Evolutionary conservation across 2,113 vertebrate species (phyloP).

Genomic region (Chaenogobius annularis): DNA sequence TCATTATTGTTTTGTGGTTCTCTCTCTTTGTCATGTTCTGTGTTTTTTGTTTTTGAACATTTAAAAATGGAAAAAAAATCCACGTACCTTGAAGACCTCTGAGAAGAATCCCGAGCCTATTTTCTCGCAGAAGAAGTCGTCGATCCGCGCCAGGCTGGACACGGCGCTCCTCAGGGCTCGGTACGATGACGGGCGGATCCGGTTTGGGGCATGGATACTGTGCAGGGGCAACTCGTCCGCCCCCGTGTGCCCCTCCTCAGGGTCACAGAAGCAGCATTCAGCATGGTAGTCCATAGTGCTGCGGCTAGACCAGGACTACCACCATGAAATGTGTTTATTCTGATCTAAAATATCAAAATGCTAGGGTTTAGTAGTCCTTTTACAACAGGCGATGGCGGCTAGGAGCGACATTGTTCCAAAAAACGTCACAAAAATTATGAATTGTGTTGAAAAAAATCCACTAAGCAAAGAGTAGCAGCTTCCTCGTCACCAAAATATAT

Average conservation of each 20-base stretch:
- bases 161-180: conserved; percentile 91
- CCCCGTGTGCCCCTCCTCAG: conserved; percentile 50
- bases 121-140: conserved; percentile 97
- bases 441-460: background rate
- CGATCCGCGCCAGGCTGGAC: conserved; percentile 90
- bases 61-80: too few species aligned
- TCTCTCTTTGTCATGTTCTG: background rate
- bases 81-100: conserved; percentile 91
- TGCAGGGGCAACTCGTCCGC: conserved; percentile 71
- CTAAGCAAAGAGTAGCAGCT: background rate
- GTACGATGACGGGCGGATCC: conserved; percentile 88
- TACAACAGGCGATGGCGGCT: background rate
- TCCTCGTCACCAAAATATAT: too few species aligned
- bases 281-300: conserved; percentile 68
- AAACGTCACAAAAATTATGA: background rate
- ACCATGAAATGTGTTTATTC: background rate
- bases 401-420: background rate
- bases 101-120: conserved; percentile 96
- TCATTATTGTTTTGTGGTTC: too few species aligned
- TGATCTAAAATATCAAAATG: background rate
- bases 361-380: background rate
- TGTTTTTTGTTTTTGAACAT: too few species aligned
- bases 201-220: conserved; percentile 79
- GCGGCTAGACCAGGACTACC: background rate
- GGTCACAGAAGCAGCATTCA: conserved; percentile 53